Evolutionary conservation across 2,888 invertebrate species (phyloP), one percentile per base, ranked within the genome.

Genomic region (Stenchaetothrips biformis): DNA sequence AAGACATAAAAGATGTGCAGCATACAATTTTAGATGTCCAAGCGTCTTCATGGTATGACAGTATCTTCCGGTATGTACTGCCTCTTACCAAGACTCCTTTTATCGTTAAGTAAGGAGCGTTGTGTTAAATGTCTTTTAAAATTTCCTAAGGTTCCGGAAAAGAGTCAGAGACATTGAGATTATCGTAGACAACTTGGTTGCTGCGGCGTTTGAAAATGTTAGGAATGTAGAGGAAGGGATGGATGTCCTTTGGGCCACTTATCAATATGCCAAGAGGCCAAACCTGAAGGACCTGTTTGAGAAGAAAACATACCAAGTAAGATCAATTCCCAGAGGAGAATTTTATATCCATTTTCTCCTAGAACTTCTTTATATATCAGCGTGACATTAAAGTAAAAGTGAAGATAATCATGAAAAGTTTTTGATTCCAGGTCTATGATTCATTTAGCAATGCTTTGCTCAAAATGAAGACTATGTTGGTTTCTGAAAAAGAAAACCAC

Each of bases 211-310:
- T 85, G 92, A 93, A 83, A 91, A 92, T 9, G 91, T 95, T 9
- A 92, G 92, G 80, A 94, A 94, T 83, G 91, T 95, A 0, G 94
- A 94, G 83, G 94, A 95, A 84, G 94, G 93, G 0, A 89, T 97
- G 11, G 92, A 94, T 82, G 90, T 93, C 0, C 88, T 97, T 7
- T 93, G 91, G 83, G 91, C 93, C 0, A 90, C 95, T 84, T 91
- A 93, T 85, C 94, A 93, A 85, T 95, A 94, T 84, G 92, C 93
- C 0, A 91, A 92, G 83, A 89, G 96, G 80, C 92, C 92, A 84
- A 92, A 92, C 18, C 88, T 96, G 80, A 90, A 90, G 48, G 89
- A 91, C 0, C 88, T 93, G 0, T 94, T 94, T 85, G 90, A 93
- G 82, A 88, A 89, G 59, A 93, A 93, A 86, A 92, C 92, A 16